phyloP scores from a whole-genome alignment of 2,113 vertebrate species.

The Phylloscopus whistleri region DNA sequence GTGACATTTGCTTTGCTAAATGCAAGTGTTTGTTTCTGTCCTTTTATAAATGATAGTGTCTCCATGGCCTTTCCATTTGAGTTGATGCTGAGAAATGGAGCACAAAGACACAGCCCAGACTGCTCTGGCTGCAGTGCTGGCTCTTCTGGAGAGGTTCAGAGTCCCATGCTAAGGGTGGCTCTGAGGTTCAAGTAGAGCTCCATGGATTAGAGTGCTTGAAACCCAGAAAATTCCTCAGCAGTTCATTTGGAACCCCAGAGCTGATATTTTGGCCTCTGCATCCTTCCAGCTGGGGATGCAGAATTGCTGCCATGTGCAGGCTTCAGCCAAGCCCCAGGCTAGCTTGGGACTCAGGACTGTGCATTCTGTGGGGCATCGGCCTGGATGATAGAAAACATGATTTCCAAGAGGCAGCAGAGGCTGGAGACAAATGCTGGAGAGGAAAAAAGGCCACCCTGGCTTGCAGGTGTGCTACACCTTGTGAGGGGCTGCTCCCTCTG shows the following conservation, averaged over 20 bases:
- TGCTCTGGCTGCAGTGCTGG: not conserved
- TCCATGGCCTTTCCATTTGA: not conserved
- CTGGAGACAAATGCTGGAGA: not conserved
- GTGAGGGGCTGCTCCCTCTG: not conserved
- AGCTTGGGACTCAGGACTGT: not conserved
- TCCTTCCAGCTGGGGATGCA: not conserved
- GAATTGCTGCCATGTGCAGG: not conserved
- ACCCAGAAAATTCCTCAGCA: not conserved
- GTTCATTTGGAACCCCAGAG: not conserved
- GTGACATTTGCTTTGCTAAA: slow-evolving; percentile 42
- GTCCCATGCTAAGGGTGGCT: not conserved
- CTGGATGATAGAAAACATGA: not conserved
- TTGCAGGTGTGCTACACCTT: rapidly evolving
- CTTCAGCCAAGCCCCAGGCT: not conserved
- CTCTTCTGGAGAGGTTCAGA: not conserved
- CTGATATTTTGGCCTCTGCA: not conserved
- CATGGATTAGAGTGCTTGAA: not conserved
- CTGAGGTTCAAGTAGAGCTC: not conserved
- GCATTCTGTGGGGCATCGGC: not conserved
- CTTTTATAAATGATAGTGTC: slow-evolving; percentile 5
- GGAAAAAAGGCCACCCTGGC: not conserved
- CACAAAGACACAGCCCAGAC: not conserved
- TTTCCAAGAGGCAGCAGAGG: not conserved
- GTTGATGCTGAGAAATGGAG: not conserved
- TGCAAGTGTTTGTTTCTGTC: slow-evolving; percentile 10